Base-by-base conservation (phyloP, 2,113 vertebrate species). In the Malurus cyaneus region DNA sequence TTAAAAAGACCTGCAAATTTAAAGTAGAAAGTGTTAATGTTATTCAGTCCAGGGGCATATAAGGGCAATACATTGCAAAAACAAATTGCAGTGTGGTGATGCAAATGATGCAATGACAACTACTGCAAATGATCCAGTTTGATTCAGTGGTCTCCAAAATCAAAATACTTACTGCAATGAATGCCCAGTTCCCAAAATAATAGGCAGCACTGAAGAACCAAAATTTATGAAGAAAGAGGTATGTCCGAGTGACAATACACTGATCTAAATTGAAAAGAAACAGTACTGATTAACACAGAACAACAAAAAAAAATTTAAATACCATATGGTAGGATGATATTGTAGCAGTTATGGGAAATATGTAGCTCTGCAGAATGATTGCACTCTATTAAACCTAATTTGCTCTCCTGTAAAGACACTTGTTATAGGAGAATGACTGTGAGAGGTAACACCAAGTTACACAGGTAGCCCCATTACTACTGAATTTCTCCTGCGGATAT, bases 131-230 rank as follows among this genome's bases (percentile, higher is more conserved):
- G 26, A 81, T 15, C 52, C 41, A 49, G 11, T 14, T 62, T 44
- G 25, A 80, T 39, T 70, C 53, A 73, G 54, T 9, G 7, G 62
- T 46, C 3, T 62, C 36, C 50, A 42, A 34, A 85, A 88, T 42
- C 19, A 18, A 36, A 52, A 25, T 86, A 98, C 99, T 99, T 98
- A 99, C 99, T 97, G 73, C 98, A 92, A 99, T 99, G 92, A 99
- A 99, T 20, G 98, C 98, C 99, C 99, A 99, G 96, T 99, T 99
- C 18, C 99, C 99, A 88, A 99, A 99, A 97, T 99, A 99, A 97
- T 99, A 99, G 21, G 98, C 98, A 23, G 99, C 99, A 93, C 99
- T 99, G 96, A 99, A 99, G 98, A 99, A 99, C 99, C 99, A 99
- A 95, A 99, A 99, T 94, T 99, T 99, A 97, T 99, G 99, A 80